Percentiles rank a stretch among this genome's conserved stretches.
Evolutionary conservation across 2,888 invertebrate species (phyloP).

Genomic region (Apocheima hispidaria): DNA sequence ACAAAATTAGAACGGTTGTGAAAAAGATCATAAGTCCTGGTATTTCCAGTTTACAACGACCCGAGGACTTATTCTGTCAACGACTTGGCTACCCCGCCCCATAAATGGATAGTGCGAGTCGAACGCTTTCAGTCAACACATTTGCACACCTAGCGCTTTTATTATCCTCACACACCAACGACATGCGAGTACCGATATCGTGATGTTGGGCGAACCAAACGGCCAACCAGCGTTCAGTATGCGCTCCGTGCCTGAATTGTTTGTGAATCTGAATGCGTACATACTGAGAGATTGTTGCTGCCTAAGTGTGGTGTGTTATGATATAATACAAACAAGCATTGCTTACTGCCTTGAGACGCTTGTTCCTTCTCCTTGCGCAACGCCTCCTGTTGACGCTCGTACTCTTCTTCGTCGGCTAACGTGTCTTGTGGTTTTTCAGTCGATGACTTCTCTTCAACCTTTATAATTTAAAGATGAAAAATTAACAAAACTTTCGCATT

Average conservation of each 20-base stretch:
- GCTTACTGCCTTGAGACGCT: conserved; percentile 74
- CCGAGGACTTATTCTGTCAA: background rate
- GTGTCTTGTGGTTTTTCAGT: conserved; percentile 70
- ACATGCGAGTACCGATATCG: background rate
- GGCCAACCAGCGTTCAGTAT: background rate
- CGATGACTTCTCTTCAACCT: conserved; percentile 73
- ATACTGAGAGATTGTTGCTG: background rate
- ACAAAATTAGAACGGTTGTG: too few relatives aligned
- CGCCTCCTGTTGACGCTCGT: conserved; percentile 75
- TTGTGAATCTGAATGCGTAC: background rate
- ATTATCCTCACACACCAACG: background rate
- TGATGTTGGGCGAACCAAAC: background rate
- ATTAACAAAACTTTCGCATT: background rate
- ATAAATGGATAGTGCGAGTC: background rate
- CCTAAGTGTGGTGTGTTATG: background rate
- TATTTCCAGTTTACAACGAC: too few relatives aligned
- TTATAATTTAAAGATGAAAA: background rate
- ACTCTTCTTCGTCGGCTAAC: conserved; percentile 77
- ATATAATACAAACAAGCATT: background rate
- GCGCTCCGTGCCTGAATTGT: background rate
- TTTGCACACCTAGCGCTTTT: background rate
- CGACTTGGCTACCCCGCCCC: background rate
- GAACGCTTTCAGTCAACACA: background rate
- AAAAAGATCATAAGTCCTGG: too few relatives aligned
- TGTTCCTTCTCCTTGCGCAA: conserved; percentile 68